Evolutionary conservation across 2,113 vertebrate species (phyloP), one percentile per base, ranked within the genome.

Genomic region (Hucho hucho): DNA sequence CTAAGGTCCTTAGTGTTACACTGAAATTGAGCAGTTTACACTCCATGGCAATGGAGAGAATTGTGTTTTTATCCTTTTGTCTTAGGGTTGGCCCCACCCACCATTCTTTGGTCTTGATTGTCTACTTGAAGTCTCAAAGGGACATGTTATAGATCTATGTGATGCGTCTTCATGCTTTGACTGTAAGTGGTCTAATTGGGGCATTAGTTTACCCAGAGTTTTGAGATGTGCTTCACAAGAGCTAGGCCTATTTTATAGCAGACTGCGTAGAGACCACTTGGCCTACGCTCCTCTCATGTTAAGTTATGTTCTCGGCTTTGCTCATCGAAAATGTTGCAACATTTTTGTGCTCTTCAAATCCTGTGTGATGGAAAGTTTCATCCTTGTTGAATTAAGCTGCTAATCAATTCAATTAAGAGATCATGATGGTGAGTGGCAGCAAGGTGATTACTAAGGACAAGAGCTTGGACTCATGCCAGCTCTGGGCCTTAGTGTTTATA

Each of bases 351-450:
- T 53, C 59, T 28, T 24, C 59, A 65, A 65, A 28, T 65, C 64
- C 64, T 65, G 11, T 65, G 64, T 65, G 18, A 47, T 24, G 32
- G n/a, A 56, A 75, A 75, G 67, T 78, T n/a, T 81, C 63, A 72
- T 70, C 26, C 77, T 70, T 79, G 79, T 59, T 16, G 70, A 69
- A 78, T 83, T 63, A 78, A 79, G 75, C 28, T 78, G 64, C 67
- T 85, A 75, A 82, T 82, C 43, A 87, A 84, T 83, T 66, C 73
- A 85, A 84, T 89, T 87, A 88, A 86, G 78, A 83, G 86, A 87
- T 87, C 70, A 66, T 28, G 26, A 81, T 80, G 64, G 72, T 32
- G 68, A 49, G 73, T 84, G 49, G 69, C 37, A n/a, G 59, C 59
- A 59, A 0, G 64, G 68, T 74, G 70, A 79, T 69, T 46, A 66